Percentiles rank a stretch among this genome's conserved stretches.
These are phyloP conservation scores for Pseudomyrmex flavicornis DNA, from an alignment of 1,140 invertebrate species.

Conservation along the genomic window DNA sequence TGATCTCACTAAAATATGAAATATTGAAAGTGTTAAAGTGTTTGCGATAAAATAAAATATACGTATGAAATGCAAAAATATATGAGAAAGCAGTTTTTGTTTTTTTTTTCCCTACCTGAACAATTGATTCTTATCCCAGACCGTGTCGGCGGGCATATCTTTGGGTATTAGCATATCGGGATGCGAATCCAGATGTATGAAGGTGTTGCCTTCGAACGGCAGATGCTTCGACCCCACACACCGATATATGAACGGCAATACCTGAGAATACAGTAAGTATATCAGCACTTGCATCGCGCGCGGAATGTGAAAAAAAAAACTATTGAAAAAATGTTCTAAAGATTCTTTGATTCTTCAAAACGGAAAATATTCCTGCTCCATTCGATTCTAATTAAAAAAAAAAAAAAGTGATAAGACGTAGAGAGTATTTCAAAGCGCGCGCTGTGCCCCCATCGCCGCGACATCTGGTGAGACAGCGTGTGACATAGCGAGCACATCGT, in stretches of 20 bases:
- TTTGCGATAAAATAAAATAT: neutral
- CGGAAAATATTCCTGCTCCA: neutral
- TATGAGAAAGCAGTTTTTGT: neutral
- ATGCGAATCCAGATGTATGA: slow-evolving; percentile 96
- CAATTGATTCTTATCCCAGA: slow-evolving; percentile 88
- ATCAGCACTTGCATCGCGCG: neutral
- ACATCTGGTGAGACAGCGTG: neutral
- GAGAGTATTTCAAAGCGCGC: neutral
- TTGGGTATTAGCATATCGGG: slow-evolving; percentile 95
- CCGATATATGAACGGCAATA: slow-evolving; percentile 91
- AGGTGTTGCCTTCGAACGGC: slow-evolving; percentile 89
- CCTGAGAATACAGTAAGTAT: slow-evolving; percentile 67
- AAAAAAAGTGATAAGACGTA: neutral
- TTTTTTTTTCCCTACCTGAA: slow-evolving; percentile 77
- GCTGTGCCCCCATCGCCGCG: neutral
- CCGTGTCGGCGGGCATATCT: slow-evolving; percentile 89
- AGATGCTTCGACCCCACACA: slow-evolving; percentile 93
- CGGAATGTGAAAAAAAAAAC: neutral
- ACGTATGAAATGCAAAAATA: neutral
- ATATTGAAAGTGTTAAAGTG: neutral
- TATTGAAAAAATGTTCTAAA: too few relatives aligned
- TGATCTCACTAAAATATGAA: slow-evolving; percentile 86
- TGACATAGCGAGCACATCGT: neutral
- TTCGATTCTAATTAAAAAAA: neutral
- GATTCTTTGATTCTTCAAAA: neutral